Percentiles rank a stretch among this genome's conserved stretches.
Conservation (phyloP, 2,113 vertebrate genomes). For the Corythoichthys haematopterus region DNA sequence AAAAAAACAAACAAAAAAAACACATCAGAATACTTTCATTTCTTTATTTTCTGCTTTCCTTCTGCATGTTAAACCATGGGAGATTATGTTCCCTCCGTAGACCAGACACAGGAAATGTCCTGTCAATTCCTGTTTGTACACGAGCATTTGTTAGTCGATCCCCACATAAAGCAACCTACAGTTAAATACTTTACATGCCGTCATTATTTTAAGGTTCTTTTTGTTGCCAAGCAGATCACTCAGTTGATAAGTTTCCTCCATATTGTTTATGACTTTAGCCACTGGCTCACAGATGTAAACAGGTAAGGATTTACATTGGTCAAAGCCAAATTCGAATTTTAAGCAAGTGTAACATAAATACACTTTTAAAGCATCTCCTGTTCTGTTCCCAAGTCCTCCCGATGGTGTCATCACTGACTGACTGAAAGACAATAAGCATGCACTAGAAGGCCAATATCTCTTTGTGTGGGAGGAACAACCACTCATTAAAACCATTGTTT, state of each 20-base stretch:
- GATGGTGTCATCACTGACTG: conserved; percentile 32
- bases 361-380: conserved; percentile 11
- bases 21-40: no score
- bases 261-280: neutral
- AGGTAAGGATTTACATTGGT: neutral
- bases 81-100: neutral
- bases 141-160: neutral
- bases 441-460: conserved; percentile 15
- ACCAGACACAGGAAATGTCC: neutral
- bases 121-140: neutral
- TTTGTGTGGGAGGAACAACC: neutral
- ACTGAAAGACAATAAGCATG: conserved; percentile 46
- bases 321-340: neutral
- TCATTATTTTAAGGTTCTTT: neutral
- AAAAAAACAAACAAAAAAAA: neutral
- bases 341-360: neutral
- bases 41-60: no score
- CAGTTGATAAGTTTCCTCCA: neutral
- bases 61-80: no score
- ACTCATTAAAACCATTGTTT: conserved; percentile 9
- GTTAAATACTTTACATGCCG: conserved; percentile 23
- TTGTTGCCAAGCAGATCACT: neutral
- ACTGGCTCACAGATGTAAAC: neutral
- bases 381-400: conserved; percentile 31
- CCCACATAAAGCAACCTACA: neutral